A percentile compares a stretch with the other conserved stretches of the same genome.
phyloP scores from a whole-genome alignment of 2,888 invertebrate genomes.

The Coelinius sp. region DNA sequence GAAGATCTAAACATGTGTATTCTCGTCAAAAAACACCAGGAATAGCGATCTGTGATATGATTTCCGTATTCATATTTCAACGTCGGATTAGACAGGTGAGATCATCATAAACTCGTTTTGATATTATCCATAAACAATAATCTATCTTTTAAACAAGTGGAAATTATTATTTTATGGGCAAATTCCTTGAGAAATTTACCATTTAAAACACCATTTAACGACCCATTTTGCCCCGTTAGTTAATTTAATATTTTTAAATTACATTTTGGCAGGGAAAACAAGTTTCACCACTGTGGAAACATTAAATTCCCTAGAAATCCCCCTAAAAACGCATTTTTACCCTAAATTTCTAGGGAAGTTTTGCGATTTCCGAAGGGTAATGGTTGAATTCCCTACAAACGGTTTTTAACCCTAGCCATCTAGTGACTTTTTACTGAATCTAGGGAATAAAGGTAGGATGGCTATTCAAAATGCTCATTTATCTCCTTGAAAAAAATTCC shows the following conservation, averaged over 20 bases:
- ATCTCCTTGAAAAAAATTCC: too few species aligned
- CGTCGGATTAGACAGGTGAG: neutral
- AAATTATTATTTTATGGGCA: neutral
- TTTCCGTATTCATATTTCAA: conserved; percentile 15
- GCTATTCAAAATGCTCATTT: too few species aligned
- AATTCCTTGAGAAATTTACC: neutral
- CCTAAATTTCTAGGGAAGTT: neutral
- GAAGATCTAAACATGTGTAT: neutral
- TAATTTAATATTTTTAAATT: neutral
- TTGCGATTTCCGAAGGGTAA: too few species aligned
- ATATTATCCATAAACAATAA: conserved; percentile 6
- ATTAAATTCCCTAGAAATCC: neutral
- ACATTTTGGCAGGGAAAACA: neutral
- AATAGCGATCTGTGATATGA: conserved; percentile 2
- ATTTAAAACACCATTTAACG: neutral
- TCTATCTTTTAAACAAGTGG: neutral
- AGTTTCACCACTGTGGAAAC: neutral
- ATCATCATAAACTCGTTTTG: neutral
- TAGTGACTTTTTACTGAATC: neutral
- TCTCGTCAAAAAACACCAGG: neutral
- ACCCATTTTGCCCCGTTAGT: neutral
- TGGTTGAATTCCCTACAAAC: neutral
- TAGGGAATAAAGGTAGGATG: too few species aligned
- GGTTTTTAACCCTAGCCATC: neutral
- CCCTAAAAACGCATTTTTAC: neutral